phyloP scores from a whole-genome alignment of 2,888 invertebrate species.

The Drepana falcataria region DNA sequence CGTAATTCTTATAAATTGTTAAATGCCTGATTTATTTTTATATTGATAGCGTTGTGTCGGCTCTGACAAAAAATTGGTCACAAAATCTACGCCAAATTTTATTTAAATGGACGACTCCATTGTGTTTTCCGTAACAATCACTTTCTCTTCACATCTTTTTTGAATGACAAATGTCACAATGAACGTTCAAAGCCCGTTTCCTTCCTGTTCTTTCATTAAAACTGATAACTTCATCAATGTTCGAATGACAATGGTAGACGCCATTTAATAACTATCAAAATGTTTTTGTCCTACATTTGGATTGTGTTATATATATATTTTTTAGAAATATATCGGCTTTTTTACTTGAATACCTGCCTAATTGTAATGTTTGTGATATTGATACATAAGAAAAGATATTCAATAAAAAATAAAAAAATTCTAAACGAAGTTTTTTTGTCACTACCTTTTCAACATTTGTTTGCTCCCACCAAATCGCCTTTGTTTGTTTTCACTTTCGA shows the following conservation, averaged over 20 bases:
- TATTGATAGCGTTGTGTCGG: slow-evolving; percentile 7
- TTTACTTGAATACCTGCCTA: slow-evolving; percentile 71
- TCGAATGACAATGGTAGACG: neutral
- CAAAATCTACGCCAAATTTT: slow-evolving; percentile 39
- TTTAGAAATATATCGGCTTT: slow-evolving; percentile 67
- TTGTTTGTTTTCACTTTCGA: too few species aligned
- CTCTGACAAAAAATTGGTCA: slow-evolving; percentile 35
- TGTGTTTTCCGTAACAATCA: slow-evolving; percentile 11
- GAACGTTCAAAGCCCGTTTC: slow-evolving; percentile 1
- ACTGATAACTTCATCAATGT: neutral
- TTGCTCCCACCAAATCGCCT: neutral
- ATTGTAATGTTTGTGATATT: slow-evolving; percentile 71
- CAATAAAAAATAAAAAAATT: slow-evolving; percentile 74
- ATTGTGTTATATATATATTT: slow-evolving; percentile 21
- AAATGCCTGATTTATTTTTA: slow-evolving; percentile 15
- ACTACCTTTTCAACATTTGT: neutral
- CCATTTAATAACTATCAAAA: neutral
- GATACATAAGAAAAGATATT: slow-evolving; percentile 68
- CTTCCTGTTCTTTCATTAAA: slow-evolving; percentile 6
- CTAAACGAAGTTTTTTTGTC: slow-evolving; percentile 35
- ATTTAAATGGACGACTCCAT: slow-evolving; percentile 9
- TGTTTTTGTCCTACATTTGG: neutral
- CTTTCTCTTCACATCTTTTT: slow-evolving; percentile 2
- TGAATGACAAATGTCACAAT: slow-evolving; percentile 1
- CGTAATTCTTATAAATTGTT: slow-evolving; percentile 5